Base-by-base conservation (phyloP, 2,113 vertebrate genomes). In the Ailuropoda melanoleuca region DNA sequence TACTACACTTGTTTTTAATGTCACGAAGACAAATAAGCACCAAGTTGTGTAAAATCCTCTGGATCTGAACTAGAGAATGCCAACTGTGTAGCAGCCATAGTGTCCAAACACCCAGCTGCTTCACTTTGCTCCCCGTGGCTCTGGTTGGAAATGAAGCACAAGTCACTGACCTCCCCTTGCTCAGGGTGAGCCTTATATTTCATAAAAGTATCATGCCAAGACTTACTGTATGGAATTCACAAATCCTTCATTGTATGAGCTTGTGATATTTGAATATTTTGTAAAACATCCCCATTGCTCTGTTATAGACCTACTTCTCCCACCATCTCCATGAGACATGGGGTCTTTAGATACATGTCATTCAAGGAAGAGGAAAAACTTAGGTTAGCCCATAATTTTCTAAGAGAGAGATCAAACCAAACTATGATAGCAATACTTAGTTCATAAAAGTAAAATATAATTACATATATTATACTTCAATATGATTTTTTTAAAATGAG, bases 391-490 rank as follows among this genome's bases (percentile, higher is more conserved):
- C 29, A 26, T 24, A 24, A 13, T 43, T 80, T 95, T 74, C 66
- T 77, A 77, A 83, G 4, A 83, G 17, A 78, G 11, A 34, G 58
- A 58, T 8, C 17, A 84, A 90, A 72, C 37, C 86, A 77, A 97
- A 86, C 60, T 93, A 83, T 43, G 95, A 82, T 8, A 93, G 31
- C n/a, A 95, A 88, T 31, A 88, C 10, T 88, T 60, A 96, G 31
- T 78, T 96, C 60, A 89, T 48, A 64, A 85, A 90, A 60, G 46
- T n/a, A 87, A 95, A 78, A 75, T 21, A 81, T 34, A 92, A 46
- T 19, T 39, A 18, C 48, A 3, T 37, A 66, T 88, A 80, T 72
- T 94, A 81, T 56, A 86, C 6, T 70, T 94, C 13, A 81, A 31
- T 72, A 53, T 60, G 9, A 89, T 93, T 77, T 97, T 94, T 39